Evolutionary conservation across 2,888 invertebrate species (phyloP).

Genomic region (Lepidocyrtinus sp.): DNA sequence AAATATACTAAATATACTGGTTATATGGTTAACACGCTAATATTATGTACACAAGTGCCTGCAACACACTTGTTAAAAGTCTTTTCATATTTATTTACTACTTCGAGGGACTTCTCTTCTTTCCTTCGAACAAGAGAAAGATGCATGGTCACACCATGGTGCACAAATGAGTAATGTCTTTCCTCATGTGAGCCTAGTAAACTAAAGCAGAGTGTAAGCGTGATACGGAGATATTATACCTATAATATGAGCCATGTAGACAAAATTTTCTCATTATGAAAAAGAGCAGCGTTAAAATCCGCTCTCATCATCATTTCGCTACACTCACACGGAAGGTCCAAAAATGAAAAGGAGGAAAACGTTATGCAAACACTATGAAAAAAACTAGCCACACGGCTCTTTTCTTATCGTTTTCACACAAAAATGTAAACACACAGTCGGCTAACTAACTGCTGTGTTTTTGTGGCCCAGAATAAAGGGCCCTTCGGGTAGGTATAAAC

Average conservation of each 20-base stretch:
- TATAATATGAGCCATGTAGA: neutral
- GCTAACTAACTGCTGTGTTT: neutral
- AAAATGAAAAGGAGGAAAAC: conserved; percentile 21
- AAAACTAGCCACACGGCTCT: conserved; percentile 35
- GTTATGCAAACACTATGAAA: conserved; percentile 19
- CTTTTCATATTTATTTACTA: conserved; percentile 30
- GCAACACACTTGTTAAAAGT: neutral
- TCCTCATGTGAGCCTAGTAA: conserved; percentile 43
- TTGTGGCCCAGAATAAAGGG: neutral
- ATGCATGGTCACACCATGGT: conserved; percentile 58
- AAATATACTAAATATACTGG: conserved; percentile 20
- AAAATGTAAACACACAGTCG: conserved; percentile 26
- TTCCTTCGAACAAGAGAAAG: conserved; percentile 35
- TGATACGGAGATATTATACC: neutral
- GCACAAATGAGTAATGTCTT: conserved; percentile 56
- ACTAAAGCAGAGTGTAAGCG: neutral
- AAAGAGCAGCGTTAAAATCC: neutral
- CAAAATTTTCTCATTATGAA: neutral
- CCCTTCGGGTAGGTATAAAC: neutral
- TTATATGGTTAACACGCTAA: neutral
- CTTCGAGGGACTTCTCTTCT: conserved; percentile 15
- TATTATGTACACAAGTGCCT: neutral
- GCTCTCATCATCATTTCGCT: neutral
- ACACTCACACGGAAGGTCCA: conserved; percentile 45
- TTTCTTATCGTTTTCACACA: conserved; percentile 34